Evolutionary conservation across 2,113 vertebrate species (phyloP), one percentile per base, ranked within the genome.

Genomic region (Cairina moschata): DNA sequence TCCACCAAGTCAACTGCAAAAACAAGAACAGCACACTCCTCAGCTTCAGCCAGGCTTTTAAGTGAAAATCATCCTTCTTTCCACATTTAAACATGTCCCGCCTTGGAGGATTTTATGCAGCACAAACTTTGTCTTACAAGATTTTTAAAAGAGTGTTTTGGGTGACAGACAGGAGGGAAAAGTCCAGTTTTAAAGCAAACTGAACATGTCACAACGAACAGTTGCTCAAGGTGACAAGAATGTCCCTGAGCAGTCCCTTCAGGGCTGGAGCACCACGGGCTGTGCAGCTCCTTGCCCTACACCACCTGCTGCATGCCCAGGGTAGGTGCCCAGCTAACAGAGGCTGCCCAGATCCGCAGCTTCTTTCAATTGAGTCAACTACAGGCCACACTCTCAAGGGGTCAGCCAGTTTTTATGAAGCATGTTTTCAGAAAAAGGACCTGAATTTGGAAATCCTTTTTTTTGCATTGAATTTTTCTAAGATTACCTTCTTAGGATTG

Each of bases 141-240:
- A 68, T 22, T 23, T 17, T 59, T n/a, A 15, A 17, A 62, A 32
- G 28, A 1, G 2, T 10, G 11, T 31, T 54, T n/a, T 36, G 31
- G 16, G 26, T 50, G 50, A 40, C 31, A 52, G 74, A 32, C 22
- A 44, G 56, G 40, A 77, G 20, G 44, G 48, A 46, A 71, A 73
- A 83, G 46, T 44, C 55, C 80, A 36, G 3, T 17, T 66, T 46
- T 38, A 36, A 56, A 63, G 38, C 31, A 34, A 56, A 74, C 32
- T 28, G 46, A 83, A 62, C 1, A 4, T 0, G 11, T 2, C 67
- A 32, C 62, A 56, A n/a, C 0, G 14, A 83, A 31, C 1, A 38
- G 71, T 34, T 31, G 21, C n/a, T 32, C 38, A 18, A 67, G 31
- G 17, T 2, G 48, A 31, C 38, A 40, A 60, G 67, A 20, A 25